Evolutionary conservation across 1,140 invertebrate species (phyloP), one percentile per base, ranked within the genome.

Genomic region (Telenomus remus): DNA sequence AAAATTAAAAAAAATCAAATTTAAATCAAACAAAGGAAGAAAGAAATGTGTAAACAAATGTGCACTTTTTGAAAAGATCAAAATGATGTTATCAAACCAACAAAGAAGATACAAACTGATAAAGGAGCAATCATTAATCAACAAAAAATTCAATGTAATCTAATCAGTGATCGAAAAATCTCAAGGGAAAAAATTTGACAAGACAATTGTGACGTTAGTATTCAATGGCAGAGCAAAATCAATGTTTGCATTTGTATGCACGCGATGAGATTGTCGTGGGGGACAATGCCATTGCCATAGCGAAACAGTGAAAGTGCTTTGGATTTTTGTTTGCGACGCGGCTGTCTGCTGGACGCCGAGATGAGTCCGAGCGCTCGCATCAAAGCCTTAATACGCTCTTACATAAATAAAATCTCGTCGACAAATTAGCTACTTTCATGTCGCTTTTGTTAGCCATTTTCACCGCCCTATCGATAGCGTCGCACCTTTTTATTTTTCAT

Each of bases 261-360:
- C 76, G 76, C 65, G 77, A 86, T 84, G 66, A 55, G 47, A 59
- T 51, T 54, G 61, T 55, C 70, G 71, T 72, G 68, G 82, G 81
- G 82, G 84, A 84, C 85, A 86, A 87, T 87, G 85, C 85, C 85
- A 86, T 87, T 87, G 85, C 85, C 85, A 87, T 85, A 84, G 81
- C 55, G 84, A 87, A 86, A 82, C 82, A 86, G 86, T 87, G 85
- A 87, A 87, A 87, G 85, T 87, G 81, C 81, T 80, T 79, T 84
- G 80, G 19, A 39, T 86, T 86, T 85, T 86, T 80, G 80, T 81
- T 80, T 79, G 69, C 71, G 57, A 80, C 74, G 53, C 71, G n/a
- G n/a, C n/a, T n/a, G 86, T 63, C 68, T 34, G 35, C 68, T 59
- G 59, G 59, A 63, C 56, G 68, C 53, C 59, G 68, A 63, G 44